Conservation (phyloP, 2,888 invertebrate species). For the Stomorhina lunata region DNA sequence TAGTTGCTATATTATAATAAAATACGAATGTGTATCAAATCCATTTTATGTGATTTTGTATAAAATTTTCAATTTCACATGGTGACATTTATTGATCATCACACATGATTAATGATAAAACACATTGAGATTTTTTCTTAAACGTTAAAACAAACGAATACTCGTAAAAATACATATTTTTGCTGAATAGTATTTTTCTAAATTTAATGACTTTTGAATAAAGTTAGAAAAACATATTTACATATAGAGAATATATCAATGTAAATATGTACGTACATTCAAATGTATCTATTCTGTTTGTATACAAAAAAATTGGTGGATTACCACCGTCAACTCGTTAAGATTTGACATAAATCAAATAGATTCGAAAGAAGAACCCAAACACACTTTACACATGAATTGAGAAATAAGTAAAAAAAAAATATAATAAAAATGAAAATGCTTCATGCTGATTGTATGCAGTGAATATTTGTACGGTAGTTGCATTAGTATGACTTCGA, state of each 20-base stretch:
- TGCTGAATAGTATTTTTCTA: slow-evolving; percentile 15
- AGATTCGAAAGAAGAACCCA: slow-evolving; percentile 67
- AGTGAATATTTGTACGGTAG: slow-evolving; percentile 1
- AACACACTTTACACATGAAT: slow-evolving; percentile 67
- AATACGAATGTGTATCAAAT: neutral
- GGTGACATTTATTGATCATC: slow-evolving; percentile 79
- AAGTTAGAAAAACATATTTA: neutral
- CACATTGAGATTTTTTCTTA: slow-evolving; percentile 59
- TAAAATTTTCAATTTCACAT: slow-evolving; percentile 78
- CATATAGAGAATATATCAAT: neutral
- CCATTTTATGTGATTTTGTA: slow-evolving; percentile 65
- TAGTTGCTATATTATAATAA: no score
- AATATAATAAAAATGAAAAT: neutral
- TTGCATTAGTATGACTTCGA: slow-evolving; percentile 52
- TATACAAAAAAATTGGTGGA: slow-evolving; percentile 26
- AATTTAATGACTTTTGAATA: slow-evolving; percentile 49
- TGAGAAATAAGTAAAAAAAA: neutral
- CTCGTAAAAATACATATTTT: neutral
- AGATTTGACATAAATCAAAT: slow-evolving; percentile 80
- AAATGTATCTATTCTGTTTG: neutral
- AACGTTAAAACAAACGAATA: neutral
- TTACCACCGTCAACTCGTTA: slow-evolving; percentile 68
- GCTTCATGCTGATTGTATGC: slow-evolving; percentile 14
- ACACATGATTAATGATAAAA: slow-evolving; percentile 78
- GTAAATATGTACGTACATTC: neutral